Evolutionary conservation across 2,113 vertebrate species (phyloP), one percentile per base, ranked within the genome.

Genomic region (Cochlearius cochlearius): DNA sequence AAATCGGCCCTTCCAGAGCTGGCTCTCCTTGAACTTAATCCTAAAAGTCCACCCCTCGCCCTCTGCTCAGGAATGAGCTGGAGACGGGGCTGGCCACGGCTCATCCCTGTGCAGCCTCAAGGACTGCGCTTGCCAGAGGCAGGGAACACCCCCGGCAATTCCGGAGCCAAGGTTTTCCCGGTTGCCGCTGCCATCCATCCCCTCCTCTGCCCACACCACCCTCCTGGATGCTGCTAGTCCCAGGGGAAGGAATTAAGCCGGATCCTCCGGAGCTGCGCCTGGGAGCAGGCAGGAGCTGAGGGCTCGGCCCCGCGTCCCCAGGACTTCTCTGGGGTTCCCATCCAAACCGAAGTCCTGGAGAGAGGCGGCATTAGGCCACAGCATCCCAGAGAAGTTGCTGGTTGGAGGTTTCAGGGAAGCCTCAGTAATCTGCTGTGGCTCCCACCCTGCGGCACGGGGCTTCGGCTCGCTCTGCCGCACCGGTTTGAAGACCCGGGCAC

Each of bases 91-190:
- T 71, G 76, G 38, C 39, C 72, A 63, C 0, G 1, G 39, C n/a
- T 52, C 11, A 3, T 15, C 58, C 79, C 64, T 55, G 23, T 7
- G 23, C 30, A 67, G 83, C 58, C 30, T 56, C 22, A 2, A 53
- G 32, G 64, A 50, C 0, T 1, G 15, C 0, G 0, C 47, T 55
- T 43, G 55, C 72, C 3, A 7, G 64, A 56, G 52, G 34, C 15
- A 11, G 47, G 69, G 30, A 71, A 60, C 30, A 32, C 30, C 64
- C 72, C n/a, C 21, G 29, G 85, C 41, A 63, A 76, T 47, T 52
- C 56, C 26, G 0, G 9, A 69, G 58, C 23, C 4, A 21, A 45
- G 43, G 11, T 16, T 7, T n/a, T 76, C 32, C n/a, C 26, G 56
- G 50, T 12, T 75, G 41, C 60, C 38, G 17, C 39, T 26, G 34